Conservation (phyloP, 2,888 invertebrate species). For the Salpingus planirostris region DNA sequence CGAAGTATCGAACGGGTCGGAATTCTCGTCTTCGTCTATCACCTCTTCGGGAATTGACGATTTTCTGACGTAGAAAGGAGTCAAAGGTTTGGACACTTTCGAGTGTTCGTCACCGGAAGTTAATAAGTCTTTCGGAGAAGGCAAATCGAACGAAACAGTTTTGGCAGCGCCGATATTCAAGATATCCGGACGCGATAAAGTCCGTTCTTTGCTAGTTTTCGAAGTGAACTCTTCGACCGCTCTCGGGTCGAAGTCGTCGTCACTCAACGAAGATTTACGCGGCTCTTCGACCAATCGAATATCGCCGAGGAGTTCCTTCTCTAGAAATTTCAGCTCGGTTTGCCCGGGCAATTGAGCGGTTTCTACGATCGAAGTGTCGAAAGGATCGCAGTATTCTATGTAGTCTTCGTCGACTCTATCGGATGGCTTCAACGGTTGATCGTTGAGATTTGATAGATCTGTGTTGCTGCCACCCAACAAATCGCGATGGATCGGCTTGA, state of each 20-base stretch:
- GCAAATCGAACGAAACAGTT: slow-evolving; percentile 52
- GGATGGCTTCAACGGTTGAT: slow-evolving; percentile 57
- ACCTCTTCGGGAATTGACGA: slow-evolving; percentile 50
- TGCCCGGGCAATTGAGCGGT: slow-evolving; percentile 65
- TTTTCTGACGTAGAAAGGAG: slow-evolving; percentile 69
- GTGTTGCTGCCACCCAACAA: slow-evolving; percentile 68
- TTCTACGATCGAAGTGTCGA: slow-evolving; percentile 73
- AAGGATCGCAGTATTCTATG: slow-evolving; percentile 66
- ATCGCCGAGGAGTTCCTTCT: slow-evolving; percentile 62
- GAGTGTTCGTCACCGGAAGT: slow-evolving; percentile 47
- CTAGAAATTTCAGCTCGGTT: slow-evolving; percentile 68
- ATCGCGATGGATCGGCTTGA: slow-evolving; percentile 49
- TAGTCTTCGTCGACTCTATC: slow-evolving; percentile 45
- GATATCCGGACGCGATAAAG: slow-evolving; percentile 58
- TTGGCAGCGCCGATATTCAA: slow-evolving; percentile 37
- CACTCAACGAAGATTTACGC: slow-evolving; percentile 37
- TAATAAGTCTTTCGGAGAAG: slow-evolving; percentile 49
- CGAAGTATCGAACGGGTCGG: slow-evolving; percentile 62
- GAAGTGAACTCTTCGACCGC: slow-evolving; percentile 45
- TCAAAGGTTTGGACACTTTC: slow-evolving; percentile 62
- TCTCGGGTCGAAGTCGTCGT: slow-evolving; percentile 76
- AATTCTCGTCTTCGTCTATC: slow-evolving; percentile 42
- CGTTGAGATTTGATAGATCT: slow-evolving; percentile 60
- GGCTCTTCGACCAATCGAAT: slow-evolving; percentile 33
- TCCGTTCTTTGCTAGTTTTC: slow-evolving; percentile 22